Conservation (phyloP, 2,888 invertebrate genomes). For the Clusia tigrina region DNA sequence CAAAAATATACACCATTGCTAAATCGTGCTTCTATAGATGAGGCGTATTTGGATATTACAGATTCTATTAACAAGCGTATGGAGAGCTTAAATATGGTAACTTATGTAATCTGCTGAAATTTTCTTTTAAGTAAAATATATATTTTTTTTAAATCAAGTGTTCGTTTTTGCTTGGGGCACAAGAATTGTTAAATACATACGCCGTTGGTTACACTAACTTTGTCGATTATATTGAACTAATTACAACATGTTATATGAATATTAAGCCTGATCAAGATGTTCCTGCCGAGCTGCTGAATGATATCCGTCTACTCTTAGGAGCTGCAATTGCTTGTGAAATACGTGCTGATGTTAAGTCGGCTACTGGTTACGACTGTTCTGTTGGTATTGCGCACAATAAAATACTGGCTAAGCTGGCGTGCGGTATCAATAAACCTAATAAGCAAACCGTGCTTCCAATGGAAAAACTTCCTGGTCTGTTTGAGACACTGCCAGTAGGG, state of each 20-base stretch:
- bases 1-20: constrained; percentile 80
- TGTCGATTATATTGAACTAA: constrained; percentile 68
- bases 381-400: constrained; percentile 98
- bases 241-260: constrained; percentile 59
- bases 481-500: constrained; percentile 74
- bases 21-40: constrained; percentile 96
- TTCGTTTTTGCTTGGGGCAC: constrained; percentile 61
- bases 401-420: constrained; percentile 91
- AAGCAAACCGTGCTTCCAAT: constrained; percentile 90
- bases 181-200: constrained; percentile 70
- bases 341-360: constrained; percentile 78
- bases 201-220: constrained; percentile 71
- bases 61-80: constrained; percentile 71
- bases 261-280: constrained; percentile 60
- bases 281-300: constrained; percentile 69
- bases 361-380: constrained; percentile 91
- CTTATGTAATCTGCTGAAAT: no score
- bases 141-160: constrained; percentile 47
- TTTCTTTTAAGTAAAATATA: no score
- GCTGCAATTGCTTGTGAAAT: constrained; percentile 88
- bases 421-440: constrained; percentile 91
- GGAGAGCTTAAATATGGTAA: constrained; percentile 53
- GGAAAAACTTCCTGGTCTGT: constrained; percentile 53
- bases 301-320: constrained; percentile 79
- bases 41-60: constrained; percentile 95